phyloP scores from a whole-genome alignment of 1,140 invertebrate species.

The Aphidius ervi region DNA sequence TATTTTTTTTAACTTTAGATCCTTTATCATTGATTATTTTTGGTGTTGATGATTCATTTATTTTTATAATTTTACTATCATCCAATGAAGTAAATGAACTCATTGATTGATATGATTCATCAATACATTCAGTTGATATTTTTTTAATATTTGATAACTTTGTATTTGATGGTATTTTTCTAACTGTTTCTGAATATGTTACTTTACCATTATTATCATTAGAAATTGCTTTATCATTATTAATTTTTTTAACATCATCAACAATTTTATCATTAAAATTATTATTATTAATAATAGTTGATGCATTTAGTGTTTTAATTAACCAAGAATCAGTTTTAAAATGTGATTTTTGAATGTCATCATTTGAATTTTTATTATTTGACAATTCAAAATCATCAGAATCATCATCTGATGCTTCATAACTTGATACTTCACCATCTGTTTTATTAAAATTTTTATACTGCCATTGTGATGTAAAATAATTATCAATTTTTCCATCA shows the following conservation, averaged over 20 bases:
- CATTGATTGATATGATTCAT: background rate
- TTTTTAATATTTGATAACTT: slow-evolving; percentile 18
- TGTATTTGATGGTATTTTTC: slow-evolving; percentile 25
- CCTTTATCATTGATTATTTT: slow-evolving; percentile 12
- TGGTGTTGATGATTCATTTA: slow-evolving; percentile 19
- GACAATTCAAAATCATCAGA: background rate
- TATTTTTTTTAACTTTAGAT: slow-evolving; percentile 7
- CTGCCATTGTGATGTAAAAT: background rate
- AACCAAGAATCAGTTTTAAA: slow-evolving; percentile 49
- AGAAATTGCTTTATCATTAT: background rate
- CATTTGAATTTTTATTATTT: slow-evolving; percentile 11
- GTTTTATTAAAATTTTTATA: slow-evolving; percentile 15
- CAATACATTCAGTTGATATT: slow-evolving; percentile 1
- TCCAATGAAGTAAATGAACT: slow-evolving; percentile 1
- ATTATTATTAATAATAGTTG: slow-evolving; percentile 24
- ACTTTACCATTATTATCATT: slow-evolving; percentile 27
- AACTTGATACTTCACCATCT: slow-evolving; percentile 27
- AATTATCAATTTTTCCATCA: slow-evolving; percentile 1
- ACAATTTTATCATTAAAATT: slow-evolving; percentile 2
- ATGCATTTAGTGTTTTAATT: slow-evolving; percentile 42
- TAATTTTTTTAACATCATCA: background rate
- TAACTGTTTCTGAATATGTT: slow-evolving; percentile 44
- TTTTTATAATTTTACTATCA: slow-evolving; percentile 19
- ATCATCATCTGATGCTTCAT: slow-evolving; percentile 40
- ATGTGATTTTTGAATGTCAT: slow-evolving; percentile 30